phyloP scores from a whole-genome alignment of 2,113 vertebrate genomes.

The Alces alces region DNA sequence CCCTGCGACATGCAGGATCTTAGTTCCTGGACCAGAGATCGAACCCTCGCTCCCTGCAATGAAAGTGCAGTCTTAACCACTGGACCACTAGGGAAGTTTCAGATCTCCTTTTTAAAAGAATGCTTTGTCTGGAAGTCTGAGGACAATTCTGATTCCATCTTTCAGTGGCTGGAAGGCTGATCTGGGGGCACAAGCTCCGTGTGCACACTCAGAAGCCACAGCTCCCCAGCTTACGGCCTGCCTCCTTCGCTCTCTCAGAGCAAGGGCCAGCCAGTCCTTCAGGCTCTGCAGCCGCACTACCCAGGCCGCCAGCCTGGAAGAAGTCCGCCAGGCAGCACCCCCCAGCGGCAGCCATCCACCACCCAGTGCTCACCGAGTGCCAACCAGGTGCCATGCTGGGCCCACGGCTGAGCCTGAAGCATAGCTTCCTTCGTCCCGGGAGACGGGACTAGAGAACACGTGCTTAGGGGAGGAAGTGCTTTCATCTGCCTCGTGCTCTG shows the following conservation, averaged over 20 bases:
- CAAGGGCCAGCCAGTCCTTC: background rate
- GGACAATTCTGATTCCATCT: background rate
- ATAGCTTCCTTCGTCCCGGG: rapidly evolving
- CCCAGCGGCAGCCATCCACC: rapidly evolving
- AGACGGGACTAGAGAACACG: too few species aligned
- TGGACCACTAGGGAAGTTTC: background rate
- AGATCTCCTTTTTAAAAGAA: background rate
- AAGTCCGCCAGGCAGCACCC: background rate
- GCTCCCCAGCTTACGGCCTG: background rate
- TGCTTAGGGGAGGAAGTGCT: background rate
- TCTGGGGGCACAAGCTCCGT: rapidly evolving
- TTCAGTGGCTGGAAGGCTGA: background rate
- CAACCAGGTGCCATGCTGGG: background rate
- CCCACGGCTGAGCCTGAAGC: background rate
- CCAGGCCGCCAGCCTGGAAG: too few species aligned
- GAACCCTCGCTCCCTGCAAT: background rate
- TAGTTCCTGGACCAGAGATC: background rate
- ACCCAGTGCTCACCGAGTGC: background rate
- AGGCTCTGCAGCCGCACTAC: background rate
- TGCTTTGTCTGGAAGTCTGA: background rate
- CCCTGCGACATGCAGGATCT: background rate
- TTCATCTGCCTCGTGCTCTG: background rate
- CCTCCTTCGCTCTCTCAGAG: background rate
- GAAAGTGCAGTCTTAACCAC: background rate
- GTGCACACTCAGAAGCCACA: background rate